A percentile compares a stretch with the other conserved stretches of the same genome.
Conservation (phyloP, 64 coral and sea anemone genomes). For the Montipora foliosa region DNA sequence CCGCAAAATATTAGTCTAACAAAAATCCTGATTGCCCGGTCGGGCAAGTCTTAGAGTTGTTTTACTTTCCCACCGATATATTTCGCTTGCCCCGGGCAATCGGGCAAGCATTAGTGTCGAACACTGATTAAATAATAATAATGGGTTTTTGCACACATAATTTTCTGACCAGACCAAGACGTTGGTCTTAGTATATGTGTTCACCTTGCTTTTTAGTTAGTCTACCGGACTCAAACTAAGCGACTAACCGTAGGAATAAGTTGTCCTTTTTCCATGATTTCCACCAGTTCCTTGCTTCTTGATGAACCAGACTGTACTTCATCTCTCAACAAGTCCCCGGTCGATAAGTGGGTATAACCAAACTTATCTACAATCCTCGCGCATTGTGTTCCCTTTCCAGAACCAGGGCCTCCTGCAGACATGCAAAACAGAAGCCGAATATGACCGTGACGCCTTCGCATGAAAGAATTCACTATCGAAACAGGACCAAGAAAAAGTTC, state of each 20-base stretch:
- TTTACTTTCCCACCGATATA: too few relatives aligned
- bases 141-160: too few relatives aligned
- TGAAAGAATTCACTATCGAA: neutral
- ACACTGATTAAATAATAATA: too few relatives aligned
- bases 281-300: slow-evolving; percentile 79
- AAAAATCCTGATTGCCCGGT: too few relatives aligned
- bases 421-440: neutral
- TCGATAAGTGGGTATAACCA: slow-evolving; percentile 89
- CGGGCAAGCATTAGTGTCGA: too few relatives aligned
- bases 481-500: neutral
- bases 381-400: slow-evolving; percentile 97
- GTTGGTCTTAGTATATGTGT: too few relatives aligned
- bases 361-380: slow-evolving; percentile 85
- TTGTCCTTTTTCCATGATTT: slow-evolving; percentile 94
- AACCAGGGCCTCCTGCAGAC: slow-evolving; percentile 85
- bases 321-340: slow-evolving; percentile 86
- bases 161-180: too few relatives aligned
- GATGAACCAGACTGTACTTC: slow-evolving; percentile 88
- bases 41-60: too few relatives aligned
- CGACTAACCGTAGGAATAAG: slow-evolving; percentile 88
- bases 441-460: neutral
- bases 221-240: neutral
- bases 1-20: too few relatives aligned
- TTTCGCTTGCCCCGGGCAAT: too few relatives aligned
- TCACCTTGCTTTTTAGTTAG: neutral